phyloP scores from a whole-genome alignment of 2,113 vertebrate species.

The Micronycteris hirsuta region DNA sequence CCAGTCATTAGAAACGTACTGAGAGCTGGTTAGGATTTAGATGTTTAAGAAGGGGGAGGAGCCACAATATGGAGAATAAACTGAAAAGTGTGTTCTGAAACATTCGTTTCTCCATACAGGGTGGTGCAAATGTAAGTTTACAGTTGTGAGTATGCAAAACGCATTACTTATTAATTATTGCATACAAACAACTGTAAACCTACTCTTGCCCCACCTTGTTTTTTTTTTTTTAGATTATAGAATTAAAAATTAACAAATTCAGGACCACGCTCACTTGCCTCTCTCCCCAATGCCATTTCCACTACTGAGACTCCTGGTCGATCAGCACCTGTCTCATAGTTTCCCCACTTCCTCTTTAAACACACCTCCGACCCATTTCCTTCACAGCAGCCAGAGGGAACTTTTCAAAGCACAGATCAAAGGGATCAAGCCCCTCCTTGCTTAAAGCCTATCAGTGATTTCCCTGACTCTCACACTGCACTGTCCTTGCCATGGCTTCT shows the following conservation, averaged over 20 bases:
- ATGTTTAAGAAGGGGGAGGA: not conserved
- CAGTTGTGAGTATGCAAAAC: too few relatives aligned
- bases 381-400: not conserved
- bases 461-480: not conserved
- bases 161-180: not conserved
- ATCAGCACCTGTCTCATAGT: not conserved
- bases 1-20: not conserved
- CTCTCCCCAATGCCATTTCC: not conserved
- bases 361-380: not conserved
- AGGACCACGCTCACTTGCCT: not conserved
- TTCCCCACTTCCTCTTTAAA: not conserved
- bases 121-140: too few relatives aligned
- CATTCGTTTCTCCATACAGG: not conserved
- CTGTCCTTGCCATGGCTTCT: not conserved
- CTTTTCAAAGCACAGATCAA: not conserved
- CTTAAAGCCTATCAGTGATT: not conserved
- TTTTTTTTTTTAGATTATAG: not conserved
- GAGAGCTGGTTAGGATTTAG: too few relatives aligned
- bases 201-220: not conserved
- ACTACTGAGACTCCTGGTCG: not conserved
- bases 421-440: not conserved
- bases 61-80: rapidly evolving
- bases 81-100: not conserved
- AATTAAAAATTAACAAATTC: not conserved
- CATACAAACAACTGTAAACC: not conserved